Base-by-base conservation (phyloP, 2,888 invertebrate species). In the Archips xylosteana region DNA sequence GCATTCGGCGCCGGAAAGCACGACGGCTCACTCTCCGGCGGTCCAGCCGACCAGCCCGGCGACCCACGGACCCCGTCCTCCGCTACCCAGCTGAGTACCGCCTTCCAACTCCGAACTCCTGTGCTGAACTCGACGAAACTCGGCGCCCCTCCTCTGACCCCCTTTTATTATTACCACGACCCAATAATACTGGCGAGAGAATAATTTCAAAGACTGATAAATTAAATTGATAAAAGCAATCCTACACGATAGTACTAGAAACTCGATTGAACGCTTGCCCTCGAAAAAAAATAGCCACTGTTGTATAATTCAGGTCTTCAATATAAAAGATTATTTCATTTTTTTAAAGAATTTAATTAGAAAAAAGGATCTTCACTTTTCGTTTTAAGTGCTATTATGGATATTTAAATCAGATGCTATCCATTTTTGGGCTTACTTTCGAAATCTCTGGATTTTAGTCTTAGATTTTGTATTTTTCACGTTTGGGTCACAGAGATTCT, bases 1-100 rank as follows among this genome's bases (percentile, higher is more conserved):
- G 77, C 97, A 97, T 87, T 95, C 97, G 76, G 96, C 97, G 77
- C 96, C 97, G 62, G 97, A 97, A 87, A 96, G 96, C 78, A 87
- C 92, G 9, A 80, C 85, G n/a, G 86, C 87, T 34, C 88, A 85
- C 9, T 92, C 95, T 60, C 91, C 96, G 67, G 96, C 82, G 75
- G 82, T 87, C 91, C 23, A 91, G 95, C 76, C 93, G 86, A 73
- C 90, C 76, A 91, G 92, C 90, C 92, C 93, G 60, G 87, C 91
- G 71, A 89, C 92, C 8, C 90, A 88, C 75, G 79, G 82, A 74
- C 78, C 90, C 54, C 86, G 93, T 76, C 94, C 93, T 34, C 93
- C 93, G 66, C 90, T 94, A 88, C 94, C 94, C 87, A 95, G 94
- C 95, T 95, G 94, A 95, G 95, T 95, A 92, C 94, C 91, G 94